Base-by-base conservation (phyloP, 2,113 vertebrate species). In the Eolophus roseicapilla region DNA sequence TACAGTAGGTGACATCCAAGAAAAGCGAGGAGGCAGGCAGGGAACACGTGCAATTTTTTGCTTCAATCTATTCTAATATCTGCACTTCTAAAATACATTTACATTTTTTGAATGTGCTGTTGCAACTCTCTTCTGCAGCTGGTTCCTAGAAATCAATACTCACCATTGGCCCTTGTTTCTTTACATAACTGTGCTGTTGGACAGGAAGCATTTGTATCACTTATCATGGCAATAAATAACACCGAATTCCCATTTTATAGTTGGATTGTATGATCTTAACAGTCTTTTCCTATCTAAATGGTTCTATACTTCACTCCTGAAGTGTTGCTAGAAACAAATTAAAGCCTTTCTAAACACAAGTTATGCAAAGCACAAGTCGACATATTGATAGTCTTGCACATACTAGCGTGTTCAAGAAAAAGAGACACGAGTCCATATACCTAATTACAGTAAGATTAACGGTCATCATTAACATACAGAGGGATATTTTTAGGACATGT, bases 101-200 rank as follows among this genome's bases (percentile, higher is more conserved):
- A 84, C 23, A 91, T 93, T 86, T 95, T 79, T 55, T 69, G 69
- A 88, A 87, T 53, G 39, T 15, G 70, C 82, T 86, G 37, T 80
- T 33, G 9, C 64, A 60, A 82, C 46, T 69, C 86, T 49, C 35
- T 85, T 69, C 46, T 86, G 73, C 49, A 97, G 88, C 68, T 88
- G 86, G 33, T 94, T 88, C 91, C 86, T 92, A 68, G 80, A 90
- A 89, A 93, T 74, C 85, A 37, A 39, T 43, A 67, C 77, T 92
- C 86, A 81, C 67, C 70, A 44, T 24, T 27, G 67, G 57, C 35
- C 65, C 68, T 62, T 90, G 33, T 62, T 88, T 78, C 79, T 68
- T 82, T 81, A 55, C 12, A 7, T 59, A 71, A 94, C 17, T 35
- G 44, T 77, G 65, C 57, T 93, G 37, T 21, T 76, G 76, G 24